Evolutionary conservation across 2,797 vertebrate genomes (phyloP).

Genomic region (Syndactyla subalaris): DNA sequence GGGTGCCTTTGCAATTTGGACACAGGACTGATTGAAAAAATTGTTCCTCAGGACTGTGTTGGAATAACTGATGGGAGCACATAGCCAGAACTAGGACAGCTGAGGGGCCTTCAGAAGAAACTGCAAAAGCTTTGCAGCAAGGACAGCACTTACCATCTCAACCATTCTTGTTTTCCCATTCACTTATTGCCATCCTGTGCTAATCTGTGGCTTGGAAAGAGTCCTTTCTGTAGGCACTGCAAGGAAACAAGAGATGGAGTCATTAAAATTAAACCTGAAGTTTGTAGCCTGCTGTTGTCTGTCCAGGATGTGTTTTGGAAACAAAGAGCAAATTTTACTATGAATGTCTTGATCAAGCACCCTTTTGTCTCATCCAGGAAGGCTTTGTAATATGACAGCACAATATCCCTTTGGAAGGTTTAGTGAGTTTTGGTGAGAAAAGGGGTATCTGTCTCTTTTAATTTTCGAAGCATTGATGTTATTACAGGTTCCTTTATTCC

Average conservation of each 20-base stretch:
- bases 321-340: neutral
- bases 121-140: neutral
- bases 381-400: neutral
- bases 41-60: neutral
- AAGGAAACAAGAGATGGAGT: neutral
- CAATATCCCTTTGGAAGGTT: neutral
- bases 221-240: neutral
- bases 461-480: neutral
- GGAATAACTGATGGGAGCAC: neutral
- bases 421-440: neutral
- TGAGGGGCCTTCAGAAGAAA: neutral
- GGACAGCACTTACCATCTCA: neutral
- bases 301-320: neutral
- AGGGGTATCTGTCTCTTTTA: neutral
- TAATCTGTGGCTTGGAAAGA: neutral
- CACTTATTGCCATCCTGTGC: neutral
- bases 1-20: slow-evolving; percentile 57
- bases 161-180: neutral
- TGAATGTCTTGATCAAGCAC: neutral
- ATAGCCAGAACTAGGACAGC: accelerated
- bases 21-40: slow-evolving; percentile 52
- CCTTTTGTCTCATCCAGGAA: neutral
- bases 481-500: neutral
- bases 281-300: neutral
- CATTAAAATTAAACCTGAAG: neutral